Evolutionary conservation across 1,140 invertebrate species (phyloP).

Genomic region (Temnothorax curvispinosus): DNA sequence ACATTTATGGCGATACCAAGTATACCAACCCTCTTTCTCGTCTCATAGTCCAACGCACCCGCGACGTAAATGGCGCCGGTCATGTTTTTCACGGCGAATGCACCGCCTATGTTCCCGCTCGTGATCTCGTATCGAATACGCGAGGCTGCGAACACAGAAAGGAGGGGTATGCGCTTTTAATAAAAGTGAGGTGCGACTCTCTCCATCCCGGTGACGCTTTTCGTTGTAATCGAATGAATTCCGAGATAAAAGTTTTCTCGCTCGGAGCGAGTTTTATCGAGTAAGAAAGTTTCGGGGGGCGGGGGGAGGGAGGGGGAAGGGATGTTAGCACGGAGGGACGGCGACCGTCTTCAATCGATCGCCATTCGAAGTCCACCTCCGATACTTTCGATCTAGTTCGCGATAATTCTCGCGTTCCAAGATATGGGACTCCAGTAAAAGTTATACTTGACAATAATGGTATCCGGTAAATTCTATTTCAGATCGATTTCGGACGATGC

Average conservation of each 20-base stretch:
- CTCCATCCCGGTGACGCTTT: neutral
- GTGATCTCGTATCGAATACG: slow-evolving; percentile 99
- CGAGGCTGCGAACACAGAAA: slow-evolving; percentile 91
- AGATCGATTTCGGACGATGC: neutral
- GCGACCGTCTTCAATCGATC: slow-evolving; percentile 9
- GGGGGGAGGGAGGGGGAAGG: no score
- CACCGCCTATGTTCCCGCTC: slow-evolving; percentile 98
- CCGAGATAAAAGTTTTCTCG: slow-evolving; percentile 50
- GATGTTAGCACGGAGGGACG: neutral
- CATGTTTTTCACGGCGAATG: slow-evolving; percentile 98
- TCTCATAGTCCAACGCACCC: slow-evolving; percentile 96
- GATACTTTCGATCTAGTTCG: slow-evolving; percentile 7
- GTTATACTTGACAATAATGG: neutral
- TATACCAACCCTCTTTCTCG: slow-evolving; percentile 92
- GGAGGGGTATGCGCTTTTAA: slow-evolving; percentile 32
- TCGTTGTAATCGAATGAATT: slow-evolving; percentile 47
- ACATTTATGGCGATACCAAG: slow-evolving; percentile 84
- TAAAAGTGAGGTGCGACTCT: slow-evolving; percentile 29
- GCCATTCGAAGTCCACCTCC: slow-evolving; percentile 16
- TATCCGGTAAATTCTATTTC: slow-evolving; percentile 9
- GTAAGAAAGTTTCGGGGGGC: slow-evolving; percentile 27
- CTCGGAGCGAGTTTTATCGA: slow-evolving; percentile 34
- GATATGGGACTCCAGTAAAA: neutral
- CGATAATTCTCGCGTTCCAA: slow-evolving; percentile 43
- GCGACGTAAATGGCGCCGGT: slow-evolving; percentile 99